A percentile compares a stretch with the other conserved stretches of the same genome.
These are phyloP conservation scores for Alosa sapidissima DNA, from an alignment of 2,797 vertebrate species.

Conservation along the genomic window DNA sequence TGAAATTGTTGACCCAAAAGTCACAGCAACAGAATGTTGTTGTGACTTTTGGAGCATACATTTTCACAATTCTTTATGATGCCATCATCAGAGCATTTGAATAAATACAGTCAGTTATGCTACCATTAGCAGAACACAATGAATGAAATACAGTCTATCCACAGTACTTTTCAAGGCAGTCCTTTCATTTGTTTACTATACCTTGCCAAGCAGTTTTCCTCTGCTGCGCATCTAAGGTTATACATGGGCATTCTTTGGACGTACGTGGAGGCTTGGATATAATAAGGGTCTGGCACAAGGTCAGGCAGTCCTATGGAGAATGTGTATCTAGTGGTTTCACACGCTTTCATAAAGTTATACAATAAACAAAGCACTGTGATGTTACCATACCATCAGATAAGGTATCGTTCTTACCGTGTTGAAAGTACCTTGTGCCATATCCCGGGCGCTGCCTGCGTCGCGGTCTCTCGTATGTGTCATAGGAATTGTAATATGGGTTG, in stretches of 20 bases:
- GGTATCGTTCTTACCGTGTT: conserved; percentile 82
- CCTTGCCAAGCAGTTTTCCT: conserved; percentile 98
- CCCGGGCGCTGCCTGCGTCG: conserved; percentile 81
- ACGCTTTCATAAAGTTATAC: not conserved
- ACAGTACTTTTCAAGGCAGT: not conserved
- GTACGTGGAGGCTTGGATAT: conserved; percentile 92
- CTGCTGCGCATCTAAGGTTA: conserved; percentile 92
- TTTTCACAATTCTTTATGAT: not conserved
- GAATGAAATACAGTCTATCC: not conserved
- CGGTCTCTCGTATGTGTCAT: conserved; percentile 90
- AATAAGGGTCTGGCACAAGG: conserved; percentile 94
- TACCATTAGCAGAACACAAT: not conserved
- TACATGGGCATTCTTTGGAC: conserved; percentile 95
- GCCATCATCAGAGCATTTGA: not conserved
- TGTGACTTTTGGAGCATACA: not conserved
- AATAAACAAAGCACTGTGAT: conserved; percentile 13
- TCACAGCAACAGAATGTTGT: too few species aligned
- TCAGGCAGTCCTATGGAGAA: conserved; percentile 88
- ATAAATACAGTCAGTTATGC: not conserved
- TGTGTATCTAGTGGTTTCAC: not conserved
- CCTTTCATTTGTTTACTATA: conserved; percentile 54
- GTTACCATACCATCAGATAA: conserved; percentile 16
- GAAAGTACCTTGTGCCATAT: conserved; percentile 90
- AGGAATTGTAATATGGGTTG: conserved; percentile 93
- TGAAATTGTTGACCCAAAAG: not conserved